A percentile compares a stretch with the other conserved stretches of the same genome.
Evolutionary conservation across 2,113 vertebrate genomes (phyloP).

Genomic region (Oriolus oriolus): DNA sequence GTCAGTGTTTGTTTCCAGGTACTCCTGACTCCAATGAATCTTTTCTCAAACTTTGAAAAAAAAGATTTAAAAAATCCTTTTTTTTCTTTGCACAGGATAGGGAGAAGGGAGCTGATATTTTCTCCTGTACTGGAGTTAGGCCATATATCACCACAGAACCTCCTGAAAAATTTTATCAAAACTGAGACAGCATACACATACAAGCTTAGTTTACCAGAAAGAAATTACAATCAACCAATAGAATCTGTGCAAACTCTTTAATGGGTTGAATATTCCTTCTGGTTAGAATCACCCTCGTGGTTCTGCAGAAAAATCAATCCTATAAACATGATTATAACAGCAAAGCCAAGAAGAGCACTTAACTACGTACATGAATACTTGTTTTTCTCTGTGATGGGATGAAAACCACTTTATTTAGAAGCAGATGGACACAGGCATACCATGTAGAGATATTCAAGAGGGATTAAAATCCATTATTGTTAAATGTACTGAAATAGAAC

Average conservation of each 20-base stretch:
- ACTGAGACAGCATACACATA: not conserved
- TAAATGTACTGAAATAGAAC: not conserved
- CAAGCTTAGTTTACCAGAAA: not conserved
- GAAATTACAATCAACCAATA: not conserved
- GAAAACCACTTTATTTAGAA: not conserved
- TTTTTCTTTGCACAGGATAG: not conserved
- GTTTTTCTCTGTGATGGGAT: not conserved
- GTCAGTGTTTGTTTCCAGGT: not conserved
- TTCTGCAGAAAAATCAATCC: not conserved
- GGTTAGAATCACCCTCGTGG: not conserved
- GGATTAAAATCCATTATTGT: not conserved
- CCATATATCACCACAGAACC: not conserved
- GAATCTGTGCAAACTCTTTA: not conserved
- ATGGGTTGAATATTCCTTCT: not conserved
- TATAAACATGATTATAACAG: not conserved
- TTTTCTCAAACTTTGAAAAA: not conserved
- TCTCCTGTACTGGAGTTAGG: not conserved
- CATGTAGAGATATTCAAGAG: not conserved
- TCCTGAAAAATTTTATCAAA: not conserved
- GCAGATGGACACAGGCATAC: not conserved
- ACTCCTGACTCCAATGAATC: not conserved
- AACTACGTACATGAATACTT: not conserved
- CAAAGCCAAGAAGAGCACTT: not conserved
- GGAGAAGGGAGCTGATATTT: not conserved
- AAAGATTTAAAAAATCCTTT: not conserved